phyloP scores from a whole-genome alignment of 2,888 invertebrate genomes.

The Mimachlamys varia region DNA sequence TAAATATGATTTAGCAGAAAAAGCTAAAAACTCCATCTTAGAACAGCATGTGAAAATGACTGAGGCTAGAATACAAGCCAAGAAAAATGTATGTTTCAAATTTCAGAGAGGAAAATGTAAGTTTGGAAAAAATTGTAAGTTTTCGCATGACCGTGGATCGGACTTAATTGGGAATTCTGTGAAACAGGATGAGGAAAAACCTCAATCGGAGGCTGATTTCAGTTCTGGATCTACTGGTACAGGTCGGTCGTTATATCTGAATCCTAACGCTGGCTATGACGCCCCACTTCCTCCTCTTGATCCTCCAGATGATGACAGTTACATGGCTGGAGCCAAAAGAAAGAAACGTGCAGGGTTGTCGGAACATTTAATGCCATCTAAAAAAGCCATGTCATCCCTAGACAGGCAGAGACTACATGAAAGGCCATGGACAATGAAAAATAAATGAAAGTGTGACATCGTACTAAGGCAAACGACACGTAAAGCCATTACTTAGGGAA shows the following conservation, averaged over 20 bases:
- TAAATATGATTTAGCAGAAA: slow-evolving; percentile 92
- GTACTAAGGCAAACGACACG: too few relatives aligned
- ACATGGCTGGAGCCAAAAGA: slow-evolving; percentile 83
- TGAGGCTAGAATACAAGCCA: slow-evolving; percentile 81
- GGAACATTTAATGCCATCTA: slow-evolving; percentile 89
- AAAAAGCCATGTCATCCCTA: slow-evolving; percentile 89
- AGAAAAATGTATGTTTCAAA: slow-evolving; percentile 95
- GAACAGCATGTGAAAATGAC: slow-evolving; percentile 97
- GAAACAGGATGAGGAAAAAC: slow-evolving; percentile 40
- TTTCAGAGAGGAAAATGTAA: slow-evolving; percentile 94
- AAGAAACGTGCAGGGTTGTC: slow-evolving; percentile 90
- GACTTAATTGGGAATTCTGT: slow-evolving; percentile 51
- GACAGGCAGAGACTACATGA: slow-evolving; percentile 70
- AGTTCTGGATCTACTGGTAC: slow-evolving; percentile 84
- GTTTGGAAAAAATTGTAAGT: slow-evolving; percentile 95
- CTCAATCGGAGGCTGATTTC: slow-evolving; percentile 36
- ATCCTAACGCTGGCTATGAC: slow-evolving; percentile 44
- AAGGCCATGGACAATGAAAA: slow-evolving; percentile 76
- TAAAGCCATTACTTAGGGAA: too few relatives aligned
- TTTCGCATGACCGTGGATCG: slow-evolving; percentile 93
- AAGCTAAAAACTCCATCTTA: slow-evolving; percentile 92
- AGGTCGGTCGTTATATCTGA: neutral
- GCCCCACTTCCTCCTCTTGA: slow-evolving; percentile 47
- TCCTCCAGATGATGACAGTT: slow-evolving; percentile 75
- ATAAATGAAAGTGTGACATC: slow-evolving; percentile 39